Conservation (phyloP, 2,113 vertebrate species). For the Pseudopodoces humilis region DNA sequence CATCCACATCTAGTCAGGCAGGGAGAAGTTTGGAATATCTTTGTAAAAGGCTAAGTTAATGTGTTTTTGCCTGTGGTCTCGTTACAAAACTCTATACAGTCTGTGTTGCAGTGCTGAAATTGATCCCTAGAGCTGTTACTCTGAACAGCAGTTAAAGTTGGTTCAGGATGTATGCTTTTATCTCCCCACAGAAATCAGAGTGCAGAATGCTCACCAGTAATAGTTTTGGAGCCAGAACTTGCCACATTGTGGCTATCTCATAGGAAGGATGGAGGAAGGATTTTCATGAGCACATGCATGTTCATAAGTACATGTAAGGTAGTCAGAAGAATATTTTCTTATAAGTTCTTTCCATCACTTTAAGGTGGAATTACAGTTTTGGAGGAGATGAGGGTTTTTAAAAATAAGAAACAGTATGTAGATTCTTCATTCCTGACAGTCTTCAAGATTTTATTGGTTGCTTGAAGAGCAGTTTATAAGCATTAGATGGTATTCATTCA, state of each 20-base stretch:
- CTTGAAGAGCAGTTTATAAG: neutral
- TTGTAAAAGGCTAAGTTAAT: neutral
- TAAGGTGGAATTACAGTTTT: neutral
- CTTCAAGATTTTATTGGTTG: neutral
- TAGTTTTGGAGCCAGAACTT: neutral
- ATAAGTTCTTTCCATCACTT: neutral
- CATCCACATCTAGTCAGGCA: fast-evolving
- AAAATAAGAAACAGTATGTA: neutral
- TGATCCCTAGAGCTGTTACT: neutral
- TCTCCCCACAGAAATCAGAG: neutral
- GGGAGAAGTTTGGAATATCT: neutral
- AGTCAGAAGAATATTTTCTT: neutral
- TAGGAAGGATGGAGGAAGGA: neutral
- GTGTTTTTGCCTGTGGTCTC: neutral
- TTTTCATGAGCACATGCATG: neutral
- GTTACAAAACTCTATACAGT: neutral
- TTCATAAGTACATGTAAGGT: neutral
- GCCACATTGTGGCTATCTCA: neutral
- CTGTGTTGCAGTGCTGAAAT: neutral
- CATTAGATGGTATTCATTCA: neutral
- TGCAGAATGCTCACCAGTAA: neutral
- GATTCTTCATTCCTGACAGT: neutral
- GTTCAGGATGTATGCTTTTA: neutral
- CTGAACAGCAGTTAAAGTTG: neutral
- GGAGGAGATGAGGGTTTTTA: neutral